Evolutionary conservation across 2,888 invertebrate genomes (phyloP), one percentile per base, ranked within the genome.

Genomic region (Heliconius ethilla): DNA sequence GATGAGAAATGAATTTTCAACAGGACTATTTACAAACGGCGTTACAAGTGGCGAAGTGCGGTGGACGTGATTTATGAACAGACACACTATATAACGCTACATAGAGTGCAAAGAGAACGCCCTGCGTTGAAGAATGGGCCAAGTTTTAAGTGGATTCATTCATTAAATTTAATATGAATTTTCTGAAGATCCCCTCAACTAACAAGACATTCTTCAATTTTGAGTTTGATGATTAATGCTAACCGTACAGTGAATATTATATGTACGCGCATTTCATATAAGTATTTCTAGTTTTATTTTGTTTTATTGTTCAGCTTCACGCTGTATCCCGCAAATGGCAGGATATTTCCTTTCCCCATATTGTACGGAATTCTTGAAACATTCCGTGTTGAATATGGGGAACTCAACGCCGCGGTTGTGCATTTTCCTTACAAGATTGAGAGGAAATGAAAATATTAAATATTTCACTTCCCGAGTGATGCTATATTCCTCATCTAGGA

Each of bases 141-240:
- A 72, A 72, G 59, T 72, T 59, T 72, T 59, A 72, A 72, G 72
- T 72, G 72, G 72, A 59, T 72, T 33, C 72, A n/a, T 72, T 72
- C 72, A 59, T 72, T 59, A 72, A 72, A 72, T 59, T 72, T 72
- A 72, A 72, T 72, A 72, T 33, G 59, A 72, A 72, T n/a, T 59
- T 72, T 33, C 55, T 33, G 59, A 72, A 72, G 55, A 33, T 59
- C 72, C 33, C 27, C 25, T 45, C 33, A 37, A n/a, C 33, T 33
- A n/a, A 51, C 27, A 70, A 70, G 29, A 33, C 29, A 33, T 70
- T 29, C 29, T 55, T 33, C 29, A 33, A 22, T n/a, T 51, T 22
- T 51, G 11, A 3, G 55, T 59, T 37, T 9, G 13, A 37, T n/a
- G 59, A 72, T 72, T 72, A 59, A 72, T 72, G 33, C 4, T 9